Percentiles rank a stretch among this genome's conserved stretches.
Evolutionary conservation across 1,140 invertebrate species (phyloP).

Genomic region (Agrilus planipennis): DNA sequence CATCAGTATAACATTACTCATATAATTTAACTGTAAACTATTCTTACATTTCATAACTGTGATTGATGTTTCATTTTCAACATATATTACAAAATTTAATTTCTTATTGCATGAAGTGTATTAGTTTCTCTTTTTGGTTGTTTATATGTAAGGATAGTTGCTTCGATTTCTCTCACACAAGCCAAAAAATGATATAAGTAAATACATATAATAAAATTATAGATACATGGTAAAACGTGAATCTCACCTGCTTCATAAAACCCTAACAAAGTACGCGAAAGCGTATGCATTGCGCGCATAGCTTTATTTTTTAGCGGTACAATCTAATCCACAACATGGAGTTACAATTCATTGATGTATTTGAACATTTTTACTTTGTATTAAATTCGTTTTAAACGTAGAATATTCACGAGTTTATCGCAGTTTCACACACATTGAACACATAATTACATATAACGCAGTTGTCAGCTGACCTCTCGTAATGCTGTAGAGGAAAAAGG

Average conservation of each 20-base stretch:
- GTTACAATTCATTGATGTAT: too few relatives aligned
- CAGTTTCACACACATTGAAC: slow-evolving; percentile 24
- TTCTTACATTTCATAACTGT: too few relatives aligned
- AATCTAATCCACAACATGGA: slow-evolving; percentile 15
- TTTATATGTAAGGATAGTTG: too few relatives aligned
- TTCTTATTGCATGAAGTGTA: too few relatives aligned
- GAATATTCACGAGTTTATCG: slow-evolving; percentile 16
- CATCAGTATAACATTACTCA: too few relatives aligned
- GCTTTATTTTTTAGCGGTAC: slow-evolving; percentile 13
- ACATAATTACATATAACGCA: slow-evolving; percentile 29
- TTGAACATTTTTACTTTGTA: slow-evolving; percentile 6
- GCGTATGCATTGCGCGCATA: slow-evolving; percentile 33
- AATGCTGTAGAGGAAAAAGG: slow-evolving; percentile 34
- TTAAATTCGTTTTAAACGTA: slow-evolving; percentile 11
- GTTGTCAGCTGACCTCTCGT: slow-evolving; percentile 25
- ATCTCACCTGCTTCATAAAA: slow-evolving; percentile 32
- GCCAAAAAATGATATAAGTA: neutral
- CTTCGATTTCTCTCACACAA: too few relatives aligned
- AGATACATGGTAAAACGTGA: slow-evolving; percentile 22
- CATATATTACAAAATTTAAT: too few relatives aligned
- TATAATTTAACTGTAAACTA: too few relatives aligned
- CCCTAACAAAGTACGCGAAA: slow-evolving; percentile 31
- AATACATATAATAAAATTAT: slow-evolving; percentile 4
- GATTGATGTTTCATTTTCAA: too few relatives aligned
- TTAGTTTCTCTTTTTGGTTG: too few relatives aligned